These are phyloP conservation scores for Seira ritae DNA, from an alignment of 2,888 invertebrate genomes.

Conservation along the genomic window DNA sequence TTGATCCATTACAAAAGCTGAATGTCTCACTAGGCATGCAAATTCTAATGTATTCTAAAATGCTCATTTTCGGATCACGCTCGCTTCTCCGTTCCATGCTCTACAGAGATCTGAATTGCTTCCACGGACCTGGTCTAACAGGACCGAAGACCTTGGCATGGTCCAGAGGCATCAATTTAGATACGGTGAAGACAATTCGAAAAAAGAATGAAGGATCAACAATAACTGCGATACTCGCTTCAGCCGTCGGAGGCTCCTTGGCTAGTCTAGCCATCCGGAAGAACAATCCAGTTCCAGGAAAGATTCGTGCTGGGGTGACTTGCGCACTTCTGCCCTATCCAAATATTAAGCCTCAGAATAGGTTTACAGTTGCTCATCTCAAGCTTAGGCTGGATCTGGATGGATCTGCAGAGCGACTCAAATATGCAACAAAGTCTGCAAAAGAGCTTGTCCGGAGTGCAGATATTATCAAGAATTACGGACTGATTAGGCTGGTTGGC, in stretches of 20 bases:
- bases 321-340: constrained; percentile 70
- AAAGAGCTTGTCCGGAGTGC: constrained; percentile 54
- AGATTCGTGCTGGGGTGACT: constrained; percentile 65
- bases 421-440: constrained; percentile 56
- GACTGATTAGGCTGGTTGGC: constrained; percentile 64
- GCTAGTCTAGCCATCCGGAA: constrained; percentile 65
- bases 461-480: constrained; percentile 65
- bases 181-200: constrained; percentile 29
- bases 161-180: constrained; percentile 52
- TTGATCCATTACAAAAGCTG: constrained; percentile 50
- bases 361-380: constrained; percentile 66
- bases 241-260: constrained; percentile 61
- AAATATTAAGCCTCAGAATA: constrained; percentile 64
- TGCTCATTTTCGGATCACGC: constrained; percentile 52
- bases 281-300: constrained; percentile 61
- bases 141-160: constrained; percentile 64
- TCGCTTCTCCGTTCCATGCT: constrained; percentile 59
- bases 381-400: constrained; percentile 56
- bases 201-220: constrained; percentile 53
- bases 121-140: constrained; percentile 60
- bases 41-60: constrained; percentile 42
- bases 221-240: constrained; percentile 57
- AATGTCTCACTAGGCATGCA: constrained; percentile 25
- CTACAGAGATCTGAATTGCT: constrained; percentile 62
- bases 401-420: constrained; percentile 51